phyloP scores from a whole-genome alignment of 2,113 vertebrate species.

The Carlito syrichta region DNA sequence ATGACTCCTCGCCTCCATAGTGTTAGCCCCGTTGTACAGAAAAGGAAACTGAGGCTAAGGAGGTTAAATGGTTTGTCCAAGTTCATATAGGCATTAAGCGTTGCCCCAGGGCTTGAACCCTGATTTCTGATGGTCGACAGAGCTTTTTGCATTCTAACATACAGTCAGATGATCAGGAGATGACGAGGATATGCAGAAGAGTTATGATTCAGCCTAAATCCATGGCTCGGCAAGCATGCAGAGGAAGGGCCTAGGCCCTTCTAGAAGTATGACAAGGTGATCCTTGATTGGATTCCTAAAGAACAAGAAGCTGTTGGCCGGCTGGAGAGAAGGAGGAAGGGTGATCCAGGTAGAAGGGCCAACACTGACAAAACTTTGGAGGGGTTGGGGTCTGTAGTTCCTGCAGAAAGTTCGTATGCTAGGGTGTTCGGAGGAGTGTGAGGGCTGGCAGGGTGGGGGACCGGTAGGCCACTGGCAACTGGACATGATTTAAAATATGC shows the following conservation, averaged over 20 bases:
- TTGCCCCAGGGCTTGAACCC: neutral
- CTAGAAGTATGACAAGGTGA: neutral
- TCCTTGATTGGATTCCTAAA: neutral
- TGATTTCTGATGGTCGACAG: neutral
- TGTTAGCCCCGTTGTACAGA: neutral
- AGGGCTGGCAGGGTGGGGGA: fast-evolving
- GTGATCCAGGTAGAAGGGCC: neutral
- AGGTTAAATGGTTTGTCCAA: neutral
- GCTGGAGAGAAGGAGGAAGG: neutral
- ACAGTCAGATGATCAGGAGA: neutral
- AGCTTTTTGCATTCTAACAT: neutral
- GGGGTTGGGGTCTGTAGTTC: neutral
- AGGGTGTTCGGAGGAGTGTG: neutral
- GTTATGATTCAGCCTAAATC: neutral
- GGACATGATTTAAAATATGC: neutral
- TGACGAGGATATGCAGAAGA: neutral
- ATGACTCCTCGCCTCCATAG: neutral
- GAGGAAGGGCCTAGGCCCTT: neutral
- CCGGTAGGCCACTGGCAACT: neutral
- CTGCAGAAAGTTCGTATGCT: neutral
- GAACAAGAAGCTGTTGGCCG: neutral
- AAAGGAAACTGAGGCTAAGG: neutral
- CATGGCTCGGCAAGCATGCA: neutral
- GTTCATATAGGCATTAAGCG: neutral
- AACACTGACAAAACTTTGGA: neutral